A percentile compares a stretch with the other conserved stretches of the same genome.
Evolutionary conservation across 2,888 invertebrate genomes (phyloP).

Genomic region (Pseudococcus jackbeardsleyi): DNA sequence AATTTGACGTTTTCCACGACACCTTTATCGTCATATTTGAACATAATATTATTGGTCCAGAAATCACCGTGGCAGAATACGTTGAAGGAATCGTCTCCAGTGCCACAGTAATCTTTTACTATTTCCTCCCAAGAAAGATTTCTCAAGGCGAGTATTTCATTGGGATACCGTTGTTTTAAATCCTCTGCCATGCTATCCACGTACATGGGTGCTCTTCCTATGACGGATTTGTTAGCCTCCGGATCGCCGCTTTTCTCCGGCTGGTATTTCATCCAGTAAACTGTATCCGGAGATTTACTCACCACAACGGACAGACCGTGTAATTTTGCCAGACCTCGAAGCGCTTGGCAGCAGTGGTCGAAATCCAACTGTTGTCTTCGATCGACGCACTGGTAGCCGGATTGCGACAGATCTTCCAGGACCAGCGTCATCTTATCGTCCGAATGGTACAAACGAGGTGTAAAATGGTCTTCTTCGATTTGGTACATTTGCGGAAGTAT

Average conservation of each 20-base stretch:
- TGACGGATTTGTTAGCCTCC: neutral
- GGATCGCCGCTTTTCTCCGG: neutral
- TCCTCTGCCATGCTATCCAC: neutral
- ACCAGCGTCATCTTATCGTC: conserved; percentile 17
- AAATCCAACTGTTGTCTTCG: conserved; percentile 47
- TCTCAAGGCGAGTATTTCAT: neutral
- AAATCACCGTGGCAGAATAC: conserved; percentile 62
- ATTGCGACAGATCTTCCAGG: conserved; percentile 48
- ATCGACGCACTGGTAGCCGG: conserved; percentile 26
- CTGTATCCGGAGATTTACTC: neutral
- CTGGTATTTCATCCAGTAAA: neutral
- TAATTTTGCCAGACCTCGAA: conserved; percentile 52
- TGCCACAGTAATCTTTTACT: neutral
- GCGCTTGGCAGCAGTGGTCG: neutral
- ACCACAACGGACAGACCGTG: conserved; percentile 50
- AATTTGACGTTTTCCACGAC: conserved; percentile 50
- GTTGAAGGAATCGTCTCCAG: neutral
- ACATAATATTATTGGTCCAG: conserved; percentile 65
- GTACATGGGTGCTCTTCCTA: neutral
- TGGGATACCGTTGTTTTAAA: neutral
- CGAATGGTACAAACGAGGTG: neutral
- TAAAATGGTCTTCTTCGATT: neutral
- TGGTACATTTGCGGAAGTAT: conserved; percentile 15
- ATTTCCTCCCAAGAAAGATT: neutral
- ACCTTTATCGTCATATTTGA: conserved; percentile 64